Percentiles rank a stretch among this genome's conserved stretches.
Conservation (phyloP, 2,888 invertebrate genomes). For the Mesochorus sp. region DNA sequence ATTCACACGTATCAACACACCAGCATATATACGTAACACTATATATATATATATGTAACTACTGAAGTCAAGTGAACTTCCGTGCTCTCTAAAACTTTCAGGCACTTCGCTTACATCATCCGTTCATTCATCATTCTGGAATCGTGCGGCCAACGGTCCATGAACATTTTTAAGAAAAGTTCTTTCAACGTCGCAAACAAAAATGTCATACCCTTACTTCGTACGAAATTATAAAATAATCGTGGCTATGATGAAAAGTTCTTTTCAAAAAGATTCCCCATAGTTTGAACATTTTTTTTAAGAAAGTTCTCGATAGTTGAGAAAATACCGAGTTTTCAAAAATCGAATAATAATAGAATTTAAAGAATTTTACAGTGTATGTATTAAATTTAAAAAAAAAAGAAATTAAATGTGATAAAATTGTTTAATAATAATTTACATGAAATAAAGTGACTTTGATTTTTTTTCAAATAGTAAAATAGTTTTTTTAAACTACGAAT, state of each 20-base stretch:
- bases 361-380: too few species aligned
- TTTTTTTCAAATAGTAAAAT: too few species aligned
- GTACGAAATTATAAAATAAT: background rate
- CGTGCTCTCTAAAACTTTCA: slow-evolving; percentile 46
- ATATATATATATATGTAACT: slow-evolving; percentile 4
- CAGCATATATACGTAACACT: background rate
- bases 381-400: too few species aligned
- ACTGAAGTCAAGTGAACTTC: slow-evolving; percentile 38
- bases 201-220: background rate
- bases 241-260: background rate
- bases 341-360: too few species aligned
- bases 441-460: too few species aligned
- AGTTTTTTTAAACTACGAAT: too few species aligned
- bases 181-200: background rate
- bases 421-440: too few species aligned
- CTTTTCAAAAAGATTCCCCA: too few species aligned
- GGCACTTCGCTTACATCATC: slow-evolving; percentile 41
- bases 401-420: too few species aligned
- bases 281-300: too few species aligned
- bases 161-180: slow-evolving; percentile 11
- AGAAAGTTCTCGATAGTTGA: too few species aligned
- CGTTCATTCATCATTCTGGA: slow-evolving; percentile 52
- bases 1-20: background rate
- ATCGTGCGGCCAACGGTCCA: slow-evolving; percentile 21
- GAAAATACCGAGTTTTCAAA: too few species aligned